These are phyloP conservation scores for Pteronotus mesoamericanus DNA, from an alignment of 2,797 vertebrate genomes.

Conservation along the genomic window DNA sequence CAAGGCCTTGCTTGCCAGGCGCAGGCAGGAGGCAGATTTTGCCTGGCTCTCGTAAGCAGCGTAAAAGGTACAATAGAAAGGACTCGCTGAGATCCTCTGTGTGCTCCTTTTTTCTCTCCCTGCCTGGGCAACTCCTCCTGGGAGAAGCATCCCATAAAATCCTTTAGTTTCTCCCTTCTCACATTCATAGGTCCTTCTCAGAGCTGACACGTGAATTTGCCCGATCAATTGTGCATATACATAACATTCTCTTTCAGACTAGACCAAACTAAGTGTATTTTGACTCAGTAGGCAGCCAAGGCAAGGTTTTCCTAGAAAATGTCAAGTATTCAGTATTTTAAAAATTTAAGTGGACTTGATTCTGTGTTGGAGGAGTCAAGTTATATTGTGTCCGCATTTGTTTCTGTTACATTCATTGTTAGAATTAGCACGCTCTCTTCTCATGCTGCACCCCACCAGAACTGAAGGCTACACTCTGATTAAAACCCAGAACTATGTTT, in stretches of 20 bases:
- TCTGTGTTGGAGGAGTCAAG: not conserved
- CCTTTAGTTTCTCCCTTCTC: not conserved
- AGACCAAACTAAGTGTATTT: not conserved
- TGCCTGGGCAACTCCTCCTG: not conserved
- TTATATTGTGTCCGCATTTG: not conserved
- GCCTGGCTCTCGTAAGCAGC: not conserved
- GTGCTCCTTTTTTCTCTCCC: not conserved
- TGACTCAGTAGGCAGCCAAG: not conserved
- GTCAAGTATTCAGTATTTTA: not conserved
- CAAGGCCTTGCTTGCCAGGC: not conserved
- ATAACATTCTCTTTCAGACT: not conserved
- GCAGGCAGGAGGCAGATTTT: not conserved
- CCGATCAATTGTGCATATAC: not conserved
- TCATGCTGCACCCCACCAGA: accelerated
- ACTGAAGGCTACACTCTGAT: not conserved
- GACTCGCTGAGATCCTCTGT: not conserved
- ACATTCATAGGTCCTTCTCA: not conserved
- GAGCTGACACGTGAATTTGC: not conserved
- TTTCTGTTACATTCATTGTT: not conserved
- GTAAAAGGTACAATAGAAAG: not conserved
- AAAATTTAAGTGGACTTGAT: not conserved
- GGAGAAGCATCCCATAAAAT: not conserved
- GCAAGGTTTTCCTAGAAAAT: not conserved
- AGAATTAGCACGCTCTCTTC: not conserved
- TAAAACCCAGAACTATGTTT: not conserved